A percentile compares a stretch with the other conserved stretches of the same genome.
These are phyloP conservation scores for Pseudomyrmex pallidus DNA, from an alignment of 1,140 invertebrate genomes.

Conservation along the genomic window DNA sequence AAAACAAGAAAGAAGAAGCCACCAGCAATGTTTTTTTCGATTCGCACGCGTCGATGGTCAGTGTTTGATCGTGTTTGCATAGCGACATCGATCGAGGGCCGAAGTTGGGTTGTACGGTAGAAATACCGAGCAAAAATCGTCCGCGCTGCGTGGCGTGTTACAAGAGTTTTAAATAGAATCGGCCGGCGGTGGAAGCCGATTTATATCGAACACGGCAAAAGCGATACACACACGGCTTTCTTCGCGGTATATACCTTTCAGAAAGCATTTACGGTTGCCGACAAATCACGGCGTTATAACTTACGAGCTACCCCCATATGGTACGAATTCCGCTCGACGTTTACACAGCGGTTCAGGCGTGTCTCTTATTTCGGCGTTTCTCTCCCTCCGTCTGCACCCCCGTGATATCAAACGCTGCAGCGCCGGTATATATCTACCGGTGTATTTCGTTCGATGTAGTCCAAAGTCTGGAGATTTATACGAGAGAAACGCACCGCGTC, in stretches of 20 bases:
- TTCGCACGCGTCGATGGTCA: background rate
- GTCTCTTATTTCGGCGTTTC: conserved; percentile 54
- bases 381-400: too few species aligned
- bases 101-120: background rate
- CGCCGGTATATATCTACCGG: background rate
- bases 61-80: background rate
- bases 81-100: conserved; percentile 14
- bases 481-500: conserved; percentile 11
- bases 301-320: conserved; percentile 38
- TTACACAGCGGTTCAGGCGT: conserved; percentile 46
- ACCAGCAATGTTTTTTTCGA: too few species aligned
- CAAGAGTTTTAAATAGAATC: conserved; percentile 21
- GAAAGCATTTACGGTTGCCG: background rate
- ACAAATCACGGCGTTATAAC: conserved; percentile 54
- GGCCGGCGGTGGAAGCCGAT: background rate
- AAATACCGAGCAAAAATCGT: background rate
- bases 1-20: too few species aligned
- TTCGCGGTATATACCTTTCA: conserved; percentile 25
- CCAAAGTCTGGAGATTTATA: conserved; percentile 39
- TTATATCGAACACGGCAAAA: conserved; percentile 11
- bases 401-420: conserved; percentile 28
- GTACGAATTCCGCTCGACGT: conserved; percentile 45
- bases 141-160: background rate
- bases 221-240: conserved; percentile 7
- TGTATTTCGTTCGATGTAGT: conserved; percentile 26